A percentile compares a stretch with the other conserved stretches of the same genome.
These are phyloP conservation scores for Lepidochrysops patricia DNA, from an alignment of 2,888 invertebrate species.

Conservation along the genomic window DNA sequence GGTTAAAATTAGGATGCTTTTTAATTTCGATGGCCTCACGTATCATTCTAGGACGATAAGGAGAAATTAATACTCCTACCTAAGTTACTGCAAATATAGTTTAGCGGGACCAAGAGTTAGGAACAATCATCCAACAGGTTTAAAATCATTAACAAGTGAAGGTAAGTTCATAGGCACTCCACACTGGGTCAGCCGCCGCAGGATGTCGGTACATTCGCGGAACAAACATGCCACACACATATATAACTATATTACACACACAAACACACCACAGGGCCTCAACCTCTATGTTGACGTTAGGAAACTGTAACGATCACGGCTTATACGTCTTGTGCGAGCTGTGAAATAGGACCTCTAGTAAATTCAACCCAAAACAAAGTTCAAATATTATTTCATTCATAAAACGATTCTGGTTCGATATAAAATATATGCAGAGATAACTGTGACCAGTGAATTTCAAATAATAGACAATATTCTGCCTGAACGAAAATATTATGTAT, in stretches of 20 bases:
- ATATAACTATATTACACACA: neutral
- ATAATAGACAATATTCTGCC: too few species aligned
- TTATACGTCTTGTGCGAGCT: neutral
- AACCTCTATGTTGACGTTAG: conserved; percentile 2
- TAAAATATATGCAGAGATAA: too few species aligned
- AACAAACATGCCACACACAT: neutral
- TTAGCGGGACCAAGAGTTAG: neutral
- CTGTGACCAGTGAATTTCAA: too few species aligned
- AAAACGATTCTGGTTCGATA: too few species aligned
- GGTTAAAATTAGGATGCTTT: too few species aligned
- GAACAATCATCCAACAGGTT: neutral
- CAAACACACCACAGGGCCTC: neutral
- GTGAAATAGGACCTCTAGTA: neutral
- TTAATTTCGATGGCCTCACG: too few species aligned
- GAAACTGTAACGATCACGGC: neutral
- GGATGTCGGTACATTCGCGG: conserved; percentile 3
- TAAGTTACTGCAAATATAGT: neutral
- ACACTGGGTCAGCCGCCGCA: conserved; percentile 6
- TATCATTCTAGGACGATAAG: too few species aligned
- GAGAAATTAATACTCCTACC: too few species aligned
- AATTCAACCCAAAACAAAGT: neutral
- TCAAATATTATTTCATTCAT: neutral
- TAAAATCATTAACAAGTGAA: neutral
- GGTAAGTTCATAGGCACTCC: conserved; percentile 11
- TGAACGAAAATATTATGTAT: too few species aligned